Conservation (phyloP, 1,140 invertebrate species). For the Bombus impatiens region DNA sequence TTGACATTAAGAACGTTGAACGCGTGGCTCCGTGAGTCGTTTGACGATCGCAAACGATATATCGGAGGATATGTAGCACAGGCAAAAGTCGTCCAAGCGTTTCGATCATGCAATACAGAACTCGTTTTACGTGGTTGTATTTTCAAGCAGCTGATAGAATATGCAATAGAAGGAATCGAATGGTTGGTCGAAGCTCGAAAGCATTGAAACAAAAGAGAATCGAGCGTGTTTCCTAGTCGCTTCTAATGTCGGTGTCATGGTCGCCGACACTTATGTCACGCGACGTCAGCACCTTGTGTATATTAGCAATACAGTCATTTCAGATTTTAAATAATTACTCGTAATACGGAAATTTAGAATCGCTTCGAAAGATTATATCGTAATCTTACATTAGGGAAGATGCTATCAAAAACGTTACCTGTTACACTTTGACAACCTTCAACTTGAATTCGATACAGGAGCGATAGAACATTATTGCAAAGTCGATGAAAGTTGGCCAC, state of each 20-base stretch:
- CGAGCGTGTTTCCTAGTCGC: slow-evolving; percentile 62
- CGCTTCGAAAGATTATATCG: too few species aligned
- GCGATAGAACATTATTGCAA: too few species aligned
- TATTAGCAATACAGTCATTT: slow-evolving; percentile 33
- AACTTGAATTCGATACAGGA: too few species aligned
- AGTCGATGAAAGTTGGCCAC: too few species aligned
- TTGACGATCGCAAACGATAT: slow-evolving; percentile 1
- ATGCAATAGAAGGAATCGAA: not conserved
- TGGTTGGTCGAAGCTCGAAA: not conserved
- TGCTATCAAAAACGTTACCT: too few species aligned
- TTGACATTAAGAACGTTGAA: slow-evolving; percentile 21
- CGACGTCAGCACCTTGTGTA: slow-evolving; percentile 23
- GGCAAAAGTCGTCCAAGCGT: not conserved
- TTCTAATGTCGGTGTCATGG: slow-evolving; percentile 72
- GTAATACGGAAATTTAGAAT: not conserved
- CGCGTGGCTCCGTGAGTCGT: not conserved
- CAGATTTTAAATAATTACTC: not conserved
- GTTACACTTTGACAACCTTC: too few species aligned
- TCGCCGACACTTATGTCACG: slow-evolving; percentile 60
- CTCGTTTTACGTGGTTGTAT: not conserved
- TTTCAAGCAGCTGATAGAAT: not conserved
- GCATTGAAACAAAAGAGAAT: slow-evolving; percentile 59
- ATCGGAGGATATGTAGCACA: too few species aligned
- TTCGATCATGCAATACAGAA: not conserved
- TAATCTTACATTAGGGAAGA: too few species aligned